Evolutionary conservation across 2,113 vertebrate genomes (phyloP).

Genomic region (Glaucomys volans): DNA sequence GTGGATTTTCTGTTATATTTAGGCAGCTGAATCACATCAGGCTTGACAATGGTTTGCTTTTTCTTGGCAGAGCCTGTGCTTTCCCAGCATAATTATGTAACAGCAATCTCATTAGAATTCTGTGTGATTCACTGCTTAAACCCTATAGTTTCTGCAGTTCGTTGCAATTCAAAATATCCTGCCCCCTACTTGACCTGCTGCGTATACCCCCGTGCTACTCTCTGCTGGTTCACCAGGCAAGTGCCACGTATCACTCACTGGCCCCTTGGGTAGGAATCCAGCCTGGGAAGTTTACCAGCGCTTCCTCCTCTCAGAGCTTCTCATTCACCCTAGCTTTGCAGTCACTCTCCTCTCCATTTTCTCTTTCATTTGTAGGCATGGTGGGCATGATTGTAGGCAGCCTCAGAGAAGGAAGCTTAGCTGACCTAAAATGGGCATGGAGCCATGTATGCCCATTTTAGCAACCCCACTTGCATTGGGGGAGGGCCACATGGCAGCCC

Average conservation of each 20-base stretch:
- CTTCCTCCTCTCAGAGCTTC: neutral
- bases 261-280: neutral
- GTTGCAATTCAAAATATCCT: conserved; percentile 61
- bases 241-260: neutral
- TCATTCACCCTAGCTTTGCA: neutral
- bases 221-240: neutral
- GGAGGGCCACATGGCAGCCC: neutral
- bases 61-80: conserved; percentile 71
- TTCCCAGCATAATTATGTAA: conserved; percentile 75
- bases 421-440: neutral
- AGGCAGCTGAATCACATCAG: conserved; percentile 70
- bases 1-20: conserved; percentile 70
- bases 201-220: neutral
- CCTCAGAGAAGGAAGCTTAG: neutral
- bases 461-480: neutral
- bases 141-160: conserved; percentile 67
- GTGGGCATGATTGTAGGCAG: neutral
- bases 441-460: neutral
- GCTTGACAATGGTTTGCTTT: conserved; percentile 70
- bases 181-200: conserved; percentile 54
- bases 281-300: neutral
- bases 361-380: neutral
- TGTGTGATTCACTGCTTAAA: conserved; percentile 69
- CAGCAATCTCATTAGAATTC: conserved; percentile 73
- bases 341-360: neutral